Evolutionary conservation across 2,797 vertebrate genomes (phyloP).

Genomic region (Tokudaia muenninki): DNA sequence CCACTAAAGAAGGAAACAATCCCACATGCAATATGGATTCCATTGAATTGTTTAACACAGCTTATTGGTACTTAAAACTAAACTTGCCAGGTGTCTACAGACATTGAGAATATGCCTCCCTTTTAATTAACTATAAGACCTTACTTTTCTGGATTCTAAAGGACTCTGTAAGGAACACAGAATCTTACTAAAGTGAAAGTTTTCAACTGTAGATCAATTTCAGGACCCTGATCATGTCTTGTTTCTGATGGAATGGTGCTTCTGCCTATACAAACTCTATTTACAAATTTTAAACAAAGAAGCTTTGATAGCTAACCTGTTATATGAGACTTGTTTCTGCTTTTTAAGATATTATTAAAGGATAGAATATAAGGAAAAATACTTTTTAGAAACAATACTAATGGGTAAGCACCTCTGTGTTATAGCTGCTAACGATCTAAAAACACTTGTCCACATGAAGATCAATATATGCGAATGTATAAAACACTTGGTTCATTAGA

Average conservation of each 20-base stretch:
- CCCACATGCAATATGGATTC: not conserved
- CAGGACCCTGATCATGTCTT: not conserved
- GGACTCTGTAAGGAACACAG: too few relatives aligned
- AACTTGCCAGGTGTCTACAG: not conserved
- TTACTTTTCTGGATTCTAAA: not conserved
- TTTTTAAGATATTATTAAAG: conserved; percentile 46
- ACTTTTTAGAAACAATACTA: conserved; percentile 18
- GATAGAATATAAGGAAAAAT: conserved; percentile 4
- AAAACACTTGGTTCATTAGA: conserved; percentile 27
- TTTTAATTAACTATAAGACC: conserved; percentile 42
- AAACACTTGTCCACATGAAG: not conserved
- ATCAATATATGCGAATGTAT: not conserved
- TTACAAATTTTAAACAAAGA: not conserved
- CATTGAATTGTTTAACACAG: conserved; percentile 5
- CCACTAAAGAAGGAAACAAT: not conserved
- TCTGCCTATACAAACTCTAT: not conserved
- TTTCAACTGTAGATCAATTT: not conserved
- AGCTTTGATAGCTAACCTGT: conserved; percentile 29
- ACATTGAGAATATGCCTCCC: not conserved
- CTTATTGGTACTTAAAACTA: conserved; percentile 44
- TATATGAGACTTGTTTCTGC: conserved; percentile 1
- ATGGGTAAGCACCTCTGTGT: not conserved
- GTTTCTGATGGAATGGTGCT: not conserved
- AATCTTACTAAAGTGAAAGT: conserved; percentile 2
- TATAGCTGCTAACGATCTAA: not conserved